Conservation (phyloP, 2,113 vertebrate genomes). For the Phycodurus eques region DNA sequence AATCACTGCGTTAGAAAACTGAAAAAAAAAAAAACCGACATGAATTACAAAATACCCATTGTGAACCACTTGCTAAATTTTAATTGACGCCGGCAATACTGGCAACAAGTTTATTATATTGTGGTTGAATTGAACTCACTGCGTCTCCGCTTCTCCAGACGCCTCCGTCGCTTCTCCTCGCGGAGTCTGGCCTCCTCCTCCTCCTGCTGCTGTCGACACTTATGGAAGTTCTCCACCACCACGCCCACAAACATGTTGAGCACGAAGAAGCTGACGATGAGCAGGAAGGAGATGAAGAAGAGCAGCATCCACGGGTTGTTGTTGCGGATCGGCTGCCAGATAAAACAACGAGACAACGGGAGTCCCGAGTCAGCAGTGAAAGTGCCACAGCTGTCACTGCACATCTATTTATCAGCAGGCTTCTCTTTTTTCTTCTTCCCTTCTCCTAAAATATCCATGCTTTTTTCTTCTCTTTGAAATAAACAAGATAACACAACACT, state of each 20-base stretch:
- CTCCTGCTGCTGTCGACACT: constrained; percentile 94
- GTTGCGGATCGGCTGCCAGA: constrained; percentile 82
- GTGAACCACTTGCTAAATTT: no score
- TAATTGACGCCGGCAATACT: constrained; percentile 56
- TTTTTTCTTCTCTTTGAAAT: constrained; percentile 24
- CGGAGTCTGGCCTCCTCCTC: constrained; percentile 86
- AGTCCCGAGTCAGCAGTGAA: constrained; percentile 63
- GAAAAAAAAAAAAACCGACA: no score
- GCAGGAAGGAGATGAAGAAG: constrained; percentile 95
- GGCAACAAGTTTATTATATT: constrained; percentile 37
- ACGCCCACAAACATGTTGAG: constrained; percentile 97
- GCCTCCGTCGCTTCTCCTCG: constrained; percentile 85
- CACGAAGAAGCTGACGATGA: constrained; percentile 96
- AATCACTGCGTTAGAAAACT: no score
- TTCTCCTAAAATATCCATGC: constrained; percentile 28
- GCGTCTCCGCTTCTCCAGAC: constrained; percentile 90
- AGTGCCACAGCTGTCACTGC: constrained; percentile 54
- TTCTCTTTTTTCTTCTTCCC: constrained; percentile 24
- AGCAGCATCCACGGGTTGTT: constrained; percentile 95
- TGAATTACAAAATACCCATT: no score
- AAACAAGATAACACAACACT: constrained; percentile 20
- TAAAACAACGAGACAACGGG: constrained; percentile 55
- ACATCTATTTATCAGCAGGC: constrained; percentile 50
- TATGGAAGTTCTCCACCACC: constrained; percentile 97
- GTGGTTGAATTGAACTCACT: constrained; percentile 76